Evolutionary conservation across 1,140 invertebrate genomes (phyloP), one percentile per base, ranked within the genome.

Genomic region (Achroia grisella): DNA sequence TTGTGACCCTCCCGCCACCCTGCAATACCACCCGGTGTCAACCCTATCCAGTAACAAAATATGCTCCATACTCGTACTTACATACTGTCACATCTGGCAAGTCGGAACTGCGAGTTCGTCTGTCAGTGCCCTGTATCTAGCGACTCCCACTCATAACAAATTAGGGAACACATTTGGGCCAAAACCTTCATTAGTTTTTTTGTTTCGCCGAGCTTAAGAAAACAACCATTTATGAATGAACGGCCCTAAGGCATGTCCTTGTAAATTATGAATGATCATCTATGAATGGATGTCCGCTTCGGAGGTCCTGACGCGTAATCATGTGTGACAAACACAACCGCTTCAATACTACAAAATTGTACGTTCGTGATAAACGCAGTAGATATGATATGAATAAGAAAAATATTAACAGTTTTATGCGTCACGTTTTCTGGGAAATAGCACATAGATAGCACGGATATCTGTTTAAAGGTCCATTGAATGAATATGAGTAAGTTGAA

Each of bases 81-180:
- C 17, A 23, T 23, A 23, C 17, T 23, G 34, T 29, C 44, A 68
- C 71, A 72, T 66, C 59, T 72, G 60, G 57, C 59, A 42, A 57
- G 37, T 59, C 52, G 56, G 56, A 66, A 56, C 58, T 56, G 30
- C 9, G 44, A 52, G 34, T 40, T 50, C 57, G 53, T 72, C 67
- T 62, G 39, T 62, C 63, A 63, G 37, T 54, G 48, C 14, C 32
- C 35, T 30, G 46, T 52, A 23, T 47, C 34, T 36, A 41, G 37
- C 37, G 41, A 47, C 50, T 54, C 54, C 54, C 51, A 42, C 39
- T 50, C 40, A 54, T 8, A 59, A 53, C 49, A 46, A 59, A 17
- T 50, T 52, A 44, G 52, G 59, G 47, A 62, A 56, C 69, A 66
- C 61, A 71, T 66, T 67, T 64, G 56, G 62, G 17, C 54, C 59